phyloP scores from a whole-genome alignment of 2,113 vertebrate species.

The Hemibagrus wyckioides region DNA sequence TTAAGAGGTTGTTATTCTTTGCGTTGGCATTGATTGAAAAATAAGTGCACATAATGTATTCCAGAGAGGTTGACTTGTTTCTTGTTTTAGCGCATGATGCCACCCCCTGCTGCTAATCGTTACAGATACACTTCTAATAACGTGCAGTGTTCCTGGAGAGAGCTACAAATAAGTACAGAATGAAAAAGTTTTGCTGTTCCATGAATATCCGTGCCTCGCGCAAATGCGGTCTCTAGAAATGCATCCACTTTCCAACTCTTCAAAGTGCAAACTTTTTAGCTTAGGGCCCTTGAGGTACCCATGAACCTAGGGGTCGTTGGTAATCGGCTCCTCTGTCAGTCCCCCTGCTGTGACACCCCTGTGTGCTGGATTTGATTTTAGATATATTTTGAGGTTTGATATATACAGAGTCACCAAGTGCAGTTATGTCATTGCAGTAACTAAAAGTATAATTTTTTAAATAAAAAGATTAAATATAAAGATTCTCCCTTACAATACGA shows the following conservation, averaged over 20 bases:
- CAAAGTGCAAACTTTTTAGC: not conserved
- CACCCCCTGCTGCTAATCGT: slow-evolving; percentile 25
- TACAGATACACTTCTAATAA: slow-evolving; percentile 24
- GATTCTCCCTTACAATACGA: no score
- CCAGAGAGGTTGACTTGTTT: slow-evolving; percentile 2
- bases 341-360: not conserved
- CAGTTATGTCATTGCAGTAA: not conserved
- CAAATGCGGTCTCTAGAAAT: not conserved
- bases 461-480: no score
- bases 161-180: slow-evolving; percentile 22
- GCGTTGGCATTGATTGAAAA: slow-evolving; percentile 5
- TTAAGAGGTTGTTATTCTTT: not conserved
- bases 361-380: not conserved
- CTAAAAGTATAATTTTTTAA: not conserved
- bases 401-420: not conserved
- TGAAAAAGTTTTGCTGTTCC: slow-evolving; percentile 15
- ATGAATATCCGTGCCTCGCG: not conserved
- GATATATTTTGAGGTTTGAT: not conserved
- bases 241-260: not conserved
- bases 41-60: not conserved
- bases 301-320: not conserved
- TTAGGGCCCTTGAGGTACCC: not conserved
- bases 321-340: not conserved
- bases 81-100: not conserved
- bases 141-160: not conserved